Evolutionary conservation across 64 coral and sea anemone genomes (phyloP).

Genomic region (Trachythela sp.): DNA sequence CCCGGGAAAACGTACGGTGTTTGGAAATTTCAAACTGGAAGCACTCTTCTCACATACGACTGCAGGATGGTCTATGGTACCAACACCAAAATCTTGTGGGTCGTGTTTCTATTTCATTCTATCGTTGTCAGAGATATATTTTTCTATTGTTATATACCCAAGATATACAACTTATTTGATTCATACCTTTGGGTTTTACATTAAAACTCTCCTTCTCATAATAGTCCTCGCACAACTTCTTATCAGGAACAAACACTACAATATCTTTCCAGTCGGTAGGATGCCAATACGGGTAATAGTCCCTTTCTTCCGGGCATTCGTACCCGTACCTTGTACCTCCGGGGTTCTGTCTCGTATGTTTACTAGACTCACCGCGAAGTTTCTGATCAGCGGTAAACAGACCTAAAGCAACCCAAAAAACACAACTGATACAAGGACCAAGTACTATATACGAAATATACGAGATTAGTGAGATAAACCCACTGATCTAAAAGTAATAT

Average conservation of each 20-base stretch:
- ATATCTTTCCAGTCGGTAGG: conserved; percentile 95
- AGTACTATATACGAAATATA: too few species aligned
- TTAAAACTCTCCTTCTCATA: conserved; percentile 59
- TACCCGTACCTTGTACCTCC: conserved; percentile 78
- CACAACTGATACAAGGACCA: neutral
- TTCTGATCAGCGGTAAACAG: conserved; percentile 94
- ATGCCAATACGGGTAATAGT: conserved; percentile 99
- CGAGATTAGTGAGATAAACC: too few species aligned
- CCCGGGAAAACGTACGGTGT: too few species aligned
- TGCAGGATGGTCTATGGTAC: too few species aligned
- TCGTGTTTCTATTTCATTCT: too few species aligned
- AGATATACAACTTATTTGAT: too few species aligned
- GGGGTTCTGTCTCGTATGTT: conserved; percentile 88
- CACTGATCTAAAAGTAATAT: too few species aligned
- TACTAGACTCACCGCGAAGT: conserved; percentile 59
- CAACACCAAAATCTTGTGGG: too few species aligned
- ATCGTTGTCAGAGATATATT: too few species aligned
- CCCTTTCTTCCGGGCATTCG: conserved; percentile 92
- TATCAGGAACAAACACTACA: conserved; percentile 41
- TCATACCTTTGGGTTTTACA: conserved; percentile 51
- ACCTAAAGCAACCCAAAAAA: conserved; percentile 42
- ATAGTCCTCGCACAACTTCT: conserved; percentile 33
- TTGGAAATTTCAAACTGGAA: too few species aligned
- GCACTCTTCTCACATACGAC: too few species aligned
- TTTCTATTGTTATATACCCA: too few species aligned